Evolutionary conservation across 2,888 invertebrate genomes (phyloP).

Genomic region (Adelphocoris suturalis): DNA sequence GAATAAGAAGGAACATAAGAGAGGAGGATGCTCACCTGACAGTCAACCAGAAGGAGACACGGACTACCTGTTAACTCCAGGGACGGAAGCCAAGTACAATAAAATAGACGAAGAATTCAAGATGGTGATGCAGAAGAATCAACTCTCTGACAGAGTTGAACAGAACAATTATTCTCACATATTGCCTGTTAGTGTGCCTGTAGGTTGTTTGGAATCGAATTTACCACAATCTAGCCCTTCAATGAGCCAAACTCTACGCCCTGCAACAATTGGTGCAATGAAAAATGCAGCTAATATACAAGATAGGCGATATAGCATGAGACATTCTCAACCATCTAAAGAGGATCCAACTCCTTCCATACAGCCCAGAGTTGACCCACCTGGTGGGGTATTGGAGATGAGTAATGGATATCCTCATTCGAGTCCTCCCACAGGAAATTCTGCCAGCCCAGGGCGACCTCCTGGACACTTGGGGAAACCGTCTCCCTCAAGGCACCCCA

Average conservation of each 20-base stretch:
- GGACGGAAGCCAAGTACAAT: constrained; percentile 97
- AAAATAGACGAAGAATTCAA: constrained; percentile 98
- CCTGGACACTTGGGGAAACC: constrained; percentile 82
- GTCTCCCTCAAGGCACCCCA: constrained; percentile 78
- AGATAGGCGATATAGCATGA: constrained; percentile 52
- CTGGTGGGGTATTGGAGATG: constrained; percentile 94
- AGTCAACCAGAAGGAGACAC: constrained; percentile 88
- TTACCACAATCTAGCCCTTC: constrained; percentile 95
- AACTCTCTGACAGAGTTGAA: constrained; percentile 82
- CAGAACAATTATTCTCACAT: constrained; percentile 85
- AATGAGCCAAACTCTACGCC: constrained; percentile 95
- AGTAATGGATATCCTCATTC: constrained; percentile 94
- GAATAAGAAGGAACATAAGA: constrained; percentile 99
- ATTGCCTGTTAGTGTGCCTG: constrained; percentile 92
- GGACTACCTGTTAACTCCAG: constrained; percentile 94
- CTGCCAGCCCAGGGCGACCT: constrained; percentile 87
- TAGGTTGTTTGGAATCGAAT: constrained; percentile 88
- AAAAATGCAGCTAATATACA: constrained; percentile 53
- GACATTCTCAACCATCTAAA: constrained; percentile 50
- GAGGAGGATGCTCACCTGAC: constrained; percentile 96
- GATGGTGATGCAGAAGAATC: constrained; percentile 95
- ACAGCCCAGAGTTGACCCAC: constrained; percentile 84
- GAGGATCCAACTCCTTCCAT: constrained; percentile 46
- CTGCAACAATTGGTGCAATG: constrained; percentile 92
- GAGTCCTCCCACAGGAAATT: constrained; percentile 89